phyloP scores from a whole-genome alignment of 2,797 vertebrate species.

The Chiloscyllium punctatum region DNA sequence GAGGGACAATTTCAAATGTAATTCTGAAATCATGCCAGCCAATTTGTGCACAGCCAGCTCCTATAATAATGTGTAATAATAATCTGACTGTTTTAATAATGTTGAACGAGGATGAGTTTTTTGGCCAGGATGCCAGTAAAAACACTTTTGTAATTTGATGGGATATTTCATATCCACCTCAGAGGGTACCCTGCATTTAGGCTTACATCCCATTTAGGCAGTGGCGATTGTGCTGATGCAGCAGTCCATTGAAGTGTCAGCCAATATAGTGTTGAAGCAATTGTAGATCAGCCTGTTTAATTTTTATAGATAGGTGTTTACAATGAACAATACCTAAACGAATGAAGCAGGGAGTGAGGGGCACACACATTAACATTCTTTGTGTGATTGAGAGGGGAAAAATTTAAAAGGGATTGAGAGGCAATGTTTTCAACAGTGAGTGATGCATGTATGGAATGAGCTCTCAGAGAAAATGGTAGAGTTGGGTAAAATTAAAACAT shows the following conservation, averaged over 20 bases:
- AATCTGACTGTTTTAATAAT: neutral
- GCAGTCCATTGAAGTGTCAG: neutral
- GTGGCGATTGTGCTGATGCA: neutral
- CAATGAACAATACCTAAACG: neutral
- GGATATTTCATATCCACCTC: neutral
- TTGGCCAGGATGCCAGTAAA: neutral
- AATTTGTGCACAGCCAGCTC: neutral
- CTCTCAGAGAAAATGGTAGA: too few species aligned
- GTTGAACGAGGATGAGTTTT: neutral
- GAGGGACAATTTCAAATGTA: neutral
- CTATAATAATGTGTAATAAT: neutral
- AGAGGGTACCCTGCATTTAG: neutral
- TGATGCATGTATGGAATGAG: too few species aligned
- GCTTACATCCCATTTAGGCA: neutral
- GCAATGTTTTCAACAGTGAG: too few species aligned
- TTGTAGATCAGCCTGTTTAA: neutral
- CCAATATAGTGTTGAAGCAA: neutral
- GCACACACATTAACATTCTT: neutral
- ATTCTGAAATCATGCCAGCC: neutral
- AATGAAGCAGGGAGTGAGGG: neutral
- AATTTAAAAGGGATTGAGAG: too few species aligned
- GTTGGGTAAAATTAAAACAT: too few species aligned
- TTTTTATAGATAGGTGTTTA: neutral
- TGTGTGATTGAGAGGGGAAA: neutral
- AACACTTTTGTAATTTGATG: neutral